Evolutionary conservation across 2,797 vertebrate genomes (phyloP), one percentile per base, ranked within the genome.

Genomic region (Phoeniculus purpureus): DNA sequence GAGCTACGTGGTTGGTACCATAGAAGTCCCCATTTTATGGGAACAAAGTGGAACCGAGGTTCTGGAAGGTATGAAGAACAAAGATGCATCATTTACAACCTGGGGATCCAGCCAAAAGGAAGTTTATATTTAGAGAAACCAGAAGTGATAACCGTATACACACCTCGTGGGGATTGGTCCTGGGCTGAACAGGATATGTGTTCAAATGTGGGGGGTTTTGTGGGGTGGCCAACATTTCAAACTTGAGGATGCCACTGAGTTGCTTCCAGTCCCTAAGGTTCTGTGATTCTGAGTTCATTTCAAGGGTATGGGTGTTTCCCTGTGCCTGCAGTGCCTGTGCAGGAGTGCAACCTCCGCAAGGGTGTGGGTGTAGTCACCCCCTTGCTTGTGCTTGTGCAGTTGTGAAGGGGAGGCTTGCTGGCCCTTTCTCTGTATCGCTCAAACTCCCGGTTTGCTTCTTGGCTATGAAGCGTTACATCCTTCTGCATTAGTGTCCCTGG

Each of bases 1-100:
- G 64, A 40, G 34, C 32, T 79, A 18, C 67, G 58, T 70, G 68
- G 43, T 91, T 81, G 80, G 51, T 58, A 59, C 51, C 48, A 43
- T 93, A 81, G 91, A 81, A 86, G 32, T 65, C 85, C 56, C 64
- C 11, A 31, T 79, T 94, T 93, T 79, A 76, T 93, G 74, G 67
- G 73, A 80, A 65, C 37, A 93, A 91, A 91, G 83, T 71, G 55
- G 47, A 89, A 87, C 66, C 0, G 1, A 64, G 59, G 50, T 87
- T 78, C 60, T 70, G 27, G 45, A 4, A 22, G 86, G 32, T 62
- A 78, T 77, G 75, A 51, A 78, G 65, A 65, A 76, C 17, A n/a
- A 66, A 56, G 81, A 64, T 50, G 22, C 75, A n/a, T 86, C 72
- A 80, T 40, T 90, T 91, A 59, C 26, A 90, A 6, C 37, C 73